Conservation (phyloP, 2,113 vertebrate genomes). For the Pica pica region DNA sequence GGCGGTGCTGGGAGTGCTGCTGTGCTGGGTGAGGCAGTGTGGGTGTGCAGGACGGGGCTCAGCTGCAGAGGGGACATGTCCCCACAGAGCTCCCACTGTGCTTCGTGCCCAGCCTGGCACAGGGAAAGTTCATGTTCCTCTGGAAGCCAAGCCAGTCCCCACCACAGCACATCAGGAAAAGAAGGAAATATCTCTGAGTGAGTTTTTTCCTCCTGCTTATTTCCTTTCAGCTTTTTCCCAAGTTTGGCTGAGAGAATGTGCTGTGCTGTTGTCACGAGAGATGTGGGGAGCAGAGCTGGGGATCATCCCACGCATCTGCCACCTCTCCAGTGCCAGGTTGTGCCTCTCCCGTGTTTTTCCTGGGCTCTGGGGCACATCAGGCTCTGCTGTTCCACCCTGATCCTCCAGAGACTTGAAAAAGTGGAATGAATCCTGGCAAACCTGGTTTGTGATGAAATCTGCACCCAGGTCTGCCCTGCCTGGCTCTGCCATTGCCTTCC, state of each 20-base stretch:
- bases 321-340: accelerated
- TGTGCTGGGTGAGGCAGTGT: background rate
- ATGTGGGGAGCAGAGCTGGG: background rate
- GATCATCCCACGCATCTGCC: accelerated
- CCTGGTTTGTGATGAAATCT: background rate
- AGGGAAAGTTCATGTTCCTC: background rate
- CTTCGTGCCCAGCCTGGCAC: background rate
- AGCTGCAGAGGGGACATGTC: background rate
- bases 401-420: background rate
- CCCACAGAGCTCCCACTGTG: background rate
- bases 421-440: background rate
- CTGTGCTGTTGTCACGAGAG: background rate
- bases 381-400: background rate
- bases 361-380: background rate
- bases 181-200: background rate
- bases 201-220: background rate
- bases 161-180: background rate
- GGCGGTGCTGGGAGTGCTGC: background rate
- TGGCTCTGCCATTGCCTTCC: background rate
- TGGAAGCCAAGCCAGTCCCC: background rate
- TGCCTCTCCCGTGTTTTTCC: background rate
- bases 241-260: background rate
- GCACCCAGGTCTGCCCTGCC: background rate
- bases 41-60: background rate
- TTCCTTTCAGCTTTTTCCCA: background rate